Evolutionary conservation across 2,113 vertebrate species (phyloP).

Genomic region (Gnathonemus echidnorhynchus): DNA sequence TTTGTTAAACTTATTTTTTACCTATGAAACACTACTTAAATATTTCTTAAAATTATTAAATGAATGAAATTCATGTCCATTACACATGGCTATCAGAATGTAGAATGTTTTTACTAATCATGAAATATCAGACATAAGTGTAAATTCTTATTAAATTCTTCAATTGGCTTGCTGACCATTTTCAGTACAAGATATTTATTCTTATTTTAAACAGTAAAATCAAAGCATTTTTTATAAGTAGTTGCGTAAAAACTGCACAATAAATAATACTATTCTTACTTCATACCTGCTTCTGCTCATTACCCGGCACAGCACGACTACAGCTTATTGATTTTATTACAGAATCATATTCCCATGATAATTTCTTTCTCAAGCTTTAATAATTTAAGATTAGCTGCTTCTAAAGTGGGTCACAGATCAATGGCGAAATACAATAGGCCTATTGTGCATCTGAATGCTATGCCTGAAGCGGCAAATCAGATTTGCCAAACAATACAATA

Average conservation of each 20-base stretch:
- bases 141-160: neutral
- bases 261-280: neutral
- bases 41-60: neutral
- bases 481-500: neutral
- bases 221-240: neutral
- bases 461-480: neutral
- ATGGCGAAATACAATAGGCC: neutral
- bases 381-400: conserved; percentile 6
- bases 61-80: neutral
- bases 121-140: neutral
- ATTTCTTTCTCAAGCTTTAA: neutral
- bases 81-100: too few relatives aligned
- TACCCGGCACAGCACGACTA: neutral
- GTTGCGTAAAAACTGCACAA: neutral
- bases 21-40: neutral
- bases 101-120: neutral
- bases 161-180: neutral
- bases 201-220: neutral
- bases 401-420: conserved; percentile 12
- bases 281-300: neutral
- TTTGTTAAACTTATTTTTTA: neutral
- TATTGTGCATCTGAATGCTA: neutral
- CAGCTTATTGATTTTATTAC: neutral
- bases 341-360: neutral
- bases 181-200: neutral